These are phyloP conservation scores for Rosalia funebris DNA, from an alignment of 2,888 invertebrate genomes.

Conservation along the genomic window DNA sequence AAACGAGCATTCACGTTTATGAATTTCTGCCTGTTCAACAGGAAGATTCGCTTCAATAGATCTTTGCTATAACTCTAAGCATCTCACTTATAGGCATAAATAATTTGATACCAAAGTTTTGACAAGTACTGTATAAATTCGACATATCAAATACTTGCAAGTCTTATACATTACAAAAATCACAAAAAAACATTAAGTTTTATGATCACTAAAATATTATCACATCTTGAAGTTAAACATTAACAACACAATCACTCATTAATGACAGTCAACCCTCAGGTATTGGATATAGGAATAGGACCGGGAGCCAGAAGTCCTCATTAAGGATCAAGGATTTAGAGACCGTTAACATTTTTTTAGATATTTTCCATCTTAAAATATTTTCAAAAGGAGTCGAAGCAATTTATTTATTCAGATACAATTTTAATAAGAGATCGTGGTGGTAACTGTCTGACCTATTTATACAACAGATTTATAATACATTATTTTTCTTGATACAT, in stretches of 20 bases:
- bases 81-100: conserved; percentile 40
- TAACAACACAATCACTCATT: conserved; percentile 47
- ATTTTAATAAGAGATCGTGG: not conserved
- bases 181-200: conserved; percentile 56
- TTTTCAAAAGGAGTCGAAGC: conserved; percentile 43
- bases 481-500: too few relatives aligned
- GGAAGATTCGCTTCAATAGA: not conserved
- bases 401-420: conserved; percentile 19
- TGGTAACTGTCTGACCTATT: not conserved
- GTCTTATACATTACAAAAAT: conserved; percentile 54
- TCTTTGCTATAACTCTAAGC: conserved; percentile 30
- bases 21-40: conserved; percentile 15
- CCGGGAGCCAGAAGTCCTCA: conserved; percentile 63
- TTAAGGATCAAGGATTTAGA: conserved; percentile 53
- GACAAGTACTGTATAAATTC: conserved; percentile 47
- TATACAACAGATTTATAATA: not conserved
- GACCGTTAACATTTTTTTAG: conserved; percentile 28
- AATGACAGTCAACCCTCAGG: conserved; percentile 35
- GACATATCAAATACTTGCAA: conserved; percentile 50
- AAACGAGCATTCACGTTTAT: conserved; percentile 10
- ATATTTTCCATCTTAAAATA: conserved; percentile 38
- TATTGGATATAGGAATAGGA: conserved; percentile 50
- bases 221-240: conserved; percentile 54
- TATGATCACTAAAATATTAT: conserved; percentile 60
- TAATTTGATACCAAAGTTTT: conserved; percentile 43